Percentiles rank a stretch among this genome's conserved stretches.
Evolutionary conservation across 2,113 vertebrate genomes (phyloP).

Genomic region (Pyrgilauda ruficollis): DNA sequence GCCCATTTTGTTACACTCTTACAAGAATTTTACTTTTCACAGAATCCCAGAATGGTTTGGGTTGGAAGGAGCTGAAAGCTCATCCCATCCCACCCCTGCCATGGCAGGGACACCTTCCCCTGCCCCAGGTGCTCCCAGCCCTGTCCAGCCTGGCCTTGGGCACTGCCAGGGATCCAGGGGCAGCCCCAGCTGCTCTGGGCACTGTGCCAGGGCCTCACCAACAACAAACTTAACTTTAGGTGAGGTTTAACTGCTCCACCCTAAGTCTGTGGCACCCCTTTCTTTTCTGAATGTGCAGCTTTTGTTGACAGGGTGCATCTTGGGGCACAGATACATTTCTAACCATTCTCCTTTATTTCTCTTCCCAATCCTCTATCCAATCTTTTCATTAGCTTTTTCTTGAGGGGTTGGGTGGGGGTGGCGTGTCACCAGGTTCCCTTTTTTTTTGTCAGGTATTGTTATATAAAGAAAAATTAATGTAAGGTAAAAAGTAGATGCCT

Average conservation of each 20-base stretch:
- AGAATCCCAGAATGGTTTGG: no score
- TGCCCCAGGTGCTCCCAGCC: background rate
- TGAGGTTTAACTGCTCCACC: background rate
- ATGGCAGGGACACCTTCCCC: background rate
- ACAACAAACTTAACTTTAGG: background rate
- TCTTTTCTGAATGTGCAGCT: background rate
- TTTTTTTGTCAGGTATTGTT: background rate
- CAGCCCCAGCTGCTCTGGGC: background rate
- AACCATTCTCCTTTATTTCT: background rate
- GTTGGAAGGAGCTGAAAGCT: no score
- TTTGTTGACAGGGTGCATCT: background rate
- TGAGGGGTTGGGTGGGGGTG: accelerated
- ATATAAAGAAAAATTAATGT: background rate
- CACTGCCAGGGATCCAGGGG: background rate
- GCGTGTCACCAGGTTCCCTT: background rate
- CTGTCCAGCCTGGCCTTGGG: accelerated
- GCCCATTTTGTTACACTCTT: background rate
- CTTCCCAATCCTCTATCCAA: background rate
- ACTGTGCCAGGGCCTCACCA: background rate
- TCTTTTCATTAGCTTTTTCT: background rate
- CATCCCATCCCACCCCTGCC: accelerated
- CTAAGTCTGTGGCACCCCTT: background rate
- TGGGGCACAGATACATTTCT: background rate
- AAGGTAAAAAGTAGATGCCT: background rate
- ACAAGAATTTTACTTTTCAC: background rate